Conservation (phyloP, 2,797 vertebrate genomes). For the Fringilla coelebs region DNA sequence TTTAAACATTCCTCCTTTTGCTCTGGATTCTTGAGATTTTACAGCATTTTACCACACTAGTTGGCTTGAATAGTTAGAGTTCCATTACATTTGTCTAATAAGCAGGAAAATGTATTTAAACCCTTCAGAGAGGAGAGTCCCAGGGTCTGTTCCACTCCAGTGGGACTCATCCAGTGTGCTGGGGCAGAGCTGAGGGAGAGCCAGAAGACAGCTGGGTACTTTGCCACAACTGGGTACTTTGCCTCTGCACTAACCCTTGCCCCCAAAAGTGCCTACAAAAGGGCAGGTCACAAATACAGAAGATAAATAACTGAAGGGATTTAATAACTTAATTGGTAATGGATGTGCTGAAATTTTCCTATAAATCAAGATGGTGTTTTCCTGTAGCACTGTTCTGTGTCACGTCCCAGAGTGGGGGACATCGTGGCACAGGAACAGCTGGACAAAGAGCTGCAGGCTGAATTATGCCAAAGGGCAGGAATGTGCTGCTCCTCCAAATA, state of each 20-base stretch:
- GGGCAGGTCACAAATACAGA: neutral
- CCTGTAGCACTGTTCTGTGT: neutral
- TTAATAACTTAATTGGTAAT: neutral
- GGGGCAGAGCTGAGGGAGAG: neutral
- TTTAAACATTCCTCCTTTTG: neutral
- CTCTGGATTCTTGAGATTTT: neutral
- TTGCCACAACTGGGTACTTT: neutral
- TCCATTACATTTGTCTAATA: neutral
- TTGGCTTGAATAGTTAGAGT: neutral
- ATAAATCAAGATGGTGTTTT: neutral
- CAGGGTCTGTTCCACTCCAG: neutral
- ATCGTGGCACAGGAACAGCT: neutral
- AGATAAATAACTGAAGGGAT: neutral
- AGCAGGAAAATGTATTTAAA: neutral
- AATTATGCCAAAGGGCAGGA: neutral
- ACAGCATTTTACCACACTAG: neutral
- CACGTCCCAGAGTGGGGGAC: neutral
- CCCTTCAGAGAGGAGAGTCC: neutral
- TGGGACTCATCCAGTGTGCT: neutral
- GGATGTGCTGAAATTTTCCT: neutral
- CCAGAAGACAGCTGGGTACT: neutral
- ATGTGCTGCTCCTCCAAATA: neutral
- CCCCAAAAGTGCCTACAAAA: neutral
- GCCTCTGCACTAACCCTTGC: neutral
- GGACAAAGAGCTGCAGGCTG: neutral